Conservation (phyloP, 2,797 vertebrate genomes). For the Coregonus suidteri region DNA sequence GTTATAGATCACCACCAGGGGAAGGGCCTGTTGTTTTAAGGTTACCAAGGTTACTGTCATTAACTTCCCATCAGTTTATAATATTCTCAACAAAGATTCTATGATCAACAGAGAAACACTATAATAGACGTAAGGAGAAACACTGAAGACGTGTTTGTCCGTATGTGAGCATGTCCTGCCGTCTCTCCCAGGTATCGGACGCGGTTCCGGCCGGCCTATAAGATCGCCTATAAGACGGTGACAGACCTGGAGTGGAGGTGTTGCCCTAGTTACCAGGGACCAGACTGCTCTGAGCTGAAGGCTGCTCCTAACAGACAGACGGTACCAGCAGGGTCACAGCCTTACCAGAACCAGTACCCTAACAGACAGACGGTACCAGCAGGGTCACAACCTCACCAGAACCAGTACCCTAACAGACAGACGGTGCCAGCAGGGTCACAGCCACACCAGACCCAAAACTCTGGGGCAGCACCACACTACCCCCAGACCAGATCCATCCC, state of each 20-base stretch:
- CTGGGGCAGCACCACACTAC: not conserved
- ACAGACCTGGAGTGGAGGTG: constrained; percentile 96
- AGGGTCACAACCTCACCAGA: constrained; percentile 8
- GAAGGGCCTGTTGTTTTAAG: no score
- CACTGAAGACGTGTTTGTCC: no score
- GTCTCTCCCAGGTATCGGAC: constrained; percentile 81
- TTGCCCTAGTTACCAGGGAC: constrained; percentile 90
- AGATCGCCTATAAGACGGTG: constrained; percentile 86
- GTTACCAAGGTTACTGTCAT: no score
- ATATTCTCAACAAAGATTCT: no score
- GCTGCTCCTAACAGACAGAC: constrained; percentile 66
- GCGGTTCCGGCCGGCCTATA: constrained; percentile 87
- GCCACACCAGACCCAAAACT: constrained; percentile 46
- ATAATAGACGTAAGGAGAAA: no score
- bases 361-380: constrained; percentile 54
- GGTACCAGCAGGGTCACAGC: constrained; percentile 50
- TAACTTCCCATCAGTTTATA: no score
- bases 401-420: constrained; percentile 59
- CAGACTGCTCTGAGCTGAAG: constrained; percentile 87
- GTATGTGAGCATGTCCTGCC: not conserved
- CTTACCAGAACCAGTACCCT: constrained; percentile 45
- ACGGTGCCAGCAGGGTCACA: constrained; percentile 52
- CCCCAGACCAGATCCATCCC: not conserved
- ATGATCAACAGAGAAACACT: no score
- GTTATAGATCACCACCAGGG: no score